Evolutionary conservation across 2,113 vertebrate genomes (phyloP), one percentile per base, ranked within the genome.

Genomic region (Plecturocebus donacophilus): DNA sequence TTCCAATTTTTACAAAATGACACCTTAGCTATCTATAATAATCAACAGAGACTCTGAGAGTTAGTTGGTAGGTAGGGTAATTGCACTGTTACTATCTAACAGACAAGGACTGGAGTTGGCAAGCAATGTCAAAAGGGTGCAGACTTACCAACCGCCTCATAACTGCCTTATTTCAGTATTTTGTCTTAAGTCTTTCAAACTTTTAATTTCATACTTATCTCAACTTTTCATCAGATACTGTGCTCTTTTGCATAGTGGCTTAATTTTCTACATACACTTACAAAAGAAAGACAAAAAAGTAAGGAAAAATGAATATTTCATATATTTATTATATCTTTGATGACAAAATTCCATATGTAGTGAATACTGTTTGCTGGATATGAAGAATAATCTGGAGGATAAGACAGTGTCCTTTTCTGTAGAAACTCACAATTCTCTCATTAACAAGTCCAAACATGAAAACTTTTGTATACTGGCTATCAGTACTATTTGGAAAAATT

Each of bases 1-100:
- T 93, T 92, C 88, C 88, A 84, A 61, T 94, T 95, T 96, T 64
- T 75, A 40, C 47, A 66, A 96, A 96, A 88, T 61, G 90, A 94
- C 71, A 93, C 68, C 73, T 85, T 70, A 93, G 73, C 52, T 61
- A 20, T 79, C 79, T 94, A 32, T 40, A 93, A 84, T 83, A 86
- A 90, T 96, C 95, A 79, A 38, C 40, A 76, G 76, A 95, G 61
- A 35, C 35, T 2, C 19, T n/a, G 45, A 87, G 38, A 77, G 30
- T 91, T 96, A 76, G 71, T 89, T 68, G 76, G 84, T 11, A 94
- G 83, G 47, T 77, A 87, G 61, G 20, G 64, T 52, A 77, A 87
- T 25, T 73, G 80, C 32, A 42, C n/a, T 64, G 3, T 27, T 68
- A 70, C 87, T 92, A 92, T 93, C 71, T 85, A 32, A 75, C 38